Conservation (phyloP, 2,888 invertebrate genomes). For the Zele albiditarsus region DNA sequence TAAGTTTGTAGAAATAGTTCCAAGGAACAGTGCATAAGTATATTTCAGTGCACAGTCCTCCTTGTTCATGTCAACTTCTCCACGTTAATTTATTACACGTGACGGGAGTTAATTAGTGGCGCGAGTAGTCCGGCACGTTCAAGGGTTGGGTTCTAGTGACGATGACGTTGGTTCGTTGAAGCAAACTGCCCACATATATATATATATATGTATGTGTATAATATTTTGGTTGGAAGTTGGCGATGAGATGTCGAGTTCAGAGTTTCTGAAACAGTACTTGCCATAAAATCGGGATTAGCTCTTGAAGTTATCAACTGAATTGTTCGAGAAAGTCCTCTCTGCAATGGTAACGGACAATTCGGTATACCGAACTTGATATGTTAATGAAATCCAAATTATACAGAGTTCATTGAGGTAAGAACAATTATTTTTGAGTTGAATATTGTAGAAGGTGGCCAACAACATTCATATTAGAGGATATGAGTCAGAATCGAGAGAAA, state of each 20-base stretch:
- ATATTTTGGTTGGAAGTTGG: background rate
- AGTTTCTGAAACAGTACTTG: constrained; percentile 60
- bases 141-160: constrained; percentile 8
- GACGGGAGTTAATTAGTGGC: constrained; percentile 33
- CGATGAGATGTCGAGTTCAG: constrained; percentile 26
- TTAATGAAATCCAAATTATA: no score
- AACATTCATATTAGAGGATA: no score
- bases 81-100: constrained; percentile 26
- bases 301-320: background rate
- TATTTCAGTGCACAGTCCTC: background rate
- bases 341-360: no score
- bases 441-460: no score
- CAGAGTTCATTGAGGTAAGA: no score
- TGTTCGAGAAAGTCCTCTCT: background rate
- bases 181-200: background rate
- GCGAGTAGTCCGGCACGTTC: constrained; percentile 20
- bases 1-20: background rate
- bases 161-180: constrained; percentile 16
- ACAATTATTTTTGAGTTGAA: no score
- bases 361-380: no score
- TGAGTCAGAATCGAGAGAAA: no score
- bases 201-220: background rate
- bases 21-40: background rate
- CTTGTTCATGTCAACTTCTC: constrained; percentile 18
- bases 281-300: constrained; percentile 59